Evolutionary conservation across 2,888 invertebrate species (phyloP), one percentile per base, ranked within the genome.

Genomic region (Physocephala rufipes): DNA sequence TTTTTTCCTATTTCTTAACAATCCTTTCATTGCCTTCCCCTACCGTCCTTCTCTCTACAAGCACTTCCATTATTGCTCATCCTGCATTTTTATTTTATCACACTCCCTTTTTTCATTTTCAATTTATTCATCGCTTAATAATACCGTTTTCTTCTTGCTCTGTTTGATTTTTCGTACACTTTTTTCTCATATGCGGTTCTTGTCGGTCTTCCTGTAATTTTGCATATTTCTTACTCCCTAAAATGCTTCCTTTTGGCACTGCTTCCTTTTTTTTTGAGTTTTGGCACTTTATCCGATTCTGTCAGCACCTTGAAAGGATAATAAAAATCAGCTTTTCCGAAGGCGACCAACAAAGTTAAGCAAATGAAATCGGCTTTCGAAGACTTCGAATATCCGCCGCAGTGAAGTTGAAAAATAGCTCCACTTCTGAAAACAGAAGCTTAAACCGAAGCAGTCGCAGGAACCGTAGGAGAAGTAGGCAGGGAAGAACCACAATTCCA

Each of bases 361-460:
- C 67, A 67, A 67, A 67, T 67, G 59, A 61, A 67, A 67, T 49
- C 49, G 47, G 19, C 26, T 24, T 59, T 59, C 59, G n/a, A 67
- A 47, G 36, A 66, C 21, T 67, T 67, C 59, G 49, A 67, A 67
- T 67, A 59, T 67, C 47, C 59, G 43, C 43, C n/a, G n/a, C 19
- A 62, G 43, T 15, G 28, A 63, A 63, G n/a, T 19, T 45, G 24
- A 15, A 68, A 68, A 68, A 49, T 16, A 24, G 9, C 24, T 49
- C 19, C 28, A 9, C 15, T 24, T 15, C 62, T n/a, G n/a, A n/a
- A 67, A 28, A 2, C 61, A 30, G 26, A 2, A 49, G 28, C n/a
- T n/a, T n/a, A n/a, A n/a, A n/a, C n/a, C n/a, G n/a, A n/a, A n/a
- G n/a, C n/a, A n/a, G 28, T 16, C 61, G 26, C 63, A 47, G 30